Conservation (phyloP, 2,797 vertebrate genomes). For the Adelosebastes latens region DNA sequence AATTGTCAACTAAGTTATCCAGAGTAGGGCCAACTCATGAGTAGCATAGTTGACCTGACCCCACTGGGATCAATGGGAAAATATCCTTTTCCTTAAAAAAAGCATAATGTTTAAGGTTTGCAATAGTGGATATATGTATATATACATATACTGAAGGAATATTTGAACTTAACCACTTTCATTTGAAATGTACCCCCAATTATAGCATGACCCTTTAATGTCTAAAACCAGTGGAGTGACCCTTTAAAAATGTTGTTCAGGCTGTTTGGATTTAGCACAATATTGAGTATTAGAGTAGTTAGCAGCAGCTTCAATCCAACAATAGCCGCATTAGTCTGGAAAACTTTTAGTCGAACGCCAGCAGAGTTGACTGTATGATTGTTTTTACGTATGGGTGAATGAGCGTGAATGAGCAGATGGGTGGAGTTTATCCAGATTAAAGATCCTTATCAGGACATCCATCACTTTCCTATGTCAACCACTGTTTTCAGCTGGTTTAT, state of each 20-base stretch:
- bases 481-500: slow-evolving; percentile 34
- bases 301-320: background rate
- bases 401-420: background rate
- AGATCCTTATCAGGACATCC: slow-evolving; percentile 25
- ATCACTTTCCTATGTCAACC: slow-evolving; percentile 52
- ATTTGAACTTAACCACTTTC: no score
- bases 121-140: no score
- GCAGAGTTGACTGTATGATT: background rate
- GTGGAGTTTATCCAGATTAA: slow-evolving; percentile 24
- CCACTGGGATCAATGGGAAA: no score
- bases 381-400: background rate
- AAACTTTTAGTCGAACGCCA: background rate
- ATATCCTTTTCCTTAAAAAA: no score
- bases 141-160: no score
- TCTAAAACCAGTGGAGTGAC: no score
- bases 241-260: background rate
- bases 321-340: background rate
- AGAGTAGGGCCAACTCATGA: no score
- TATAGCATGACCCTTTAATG: no score
- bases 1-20: no score
- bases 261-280: background rate
- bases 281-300: background rate
- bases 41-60: no score
- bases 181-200: no score
- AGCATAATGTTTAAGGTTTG: no score